Evolutionary conservation across 1,140 invertebrate species (phyloP).

Genomic region (Brachionus asplanchnoidis): DNA sequence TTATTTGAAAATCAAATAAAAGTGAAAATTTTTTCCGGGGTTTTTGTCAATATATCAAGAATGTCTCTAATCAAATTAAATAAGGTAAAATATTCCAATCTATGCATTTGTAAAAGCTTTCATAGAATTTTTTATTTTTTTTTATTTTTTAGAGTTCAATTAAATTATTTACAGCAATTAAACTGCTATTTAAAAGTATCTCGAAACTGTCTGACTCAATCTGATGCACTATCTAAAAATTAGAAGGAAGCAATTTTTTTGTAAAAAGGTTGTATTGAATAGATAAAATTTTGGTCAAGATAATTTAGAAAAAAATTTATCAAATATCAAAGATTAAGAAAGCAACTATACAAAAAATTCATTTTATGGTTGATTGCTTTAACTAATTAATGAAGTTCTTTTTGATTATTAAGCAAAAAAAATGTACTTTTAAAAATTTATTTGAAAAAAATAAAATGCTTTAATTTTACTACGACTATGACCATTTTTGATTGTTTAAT

Average conservation of each 20-base stretch:
- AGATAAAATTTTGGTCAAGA: background rate
- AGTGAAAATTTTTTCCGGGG: background rate
- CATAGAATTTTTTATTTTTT: no score
- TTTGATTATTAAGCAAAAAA: background rate
- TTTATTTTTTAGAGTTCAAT: no score
- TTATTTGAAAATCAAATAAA: background rate
- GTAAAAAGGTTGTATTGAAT: background rate
- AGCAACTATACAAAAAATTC: background rate
- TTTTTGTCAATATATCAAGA: background rate
- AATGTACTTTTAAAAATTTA: background rate
- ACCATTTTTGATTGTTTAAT: background rate
- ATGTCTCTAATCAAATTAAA: background rate
- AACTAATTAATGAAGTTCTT: background rate
- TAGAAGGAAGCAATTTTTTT: no score
- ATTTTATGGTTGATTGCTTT: background rate
- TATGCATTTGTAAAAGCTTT: background rate
- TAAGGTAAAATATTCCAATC: background rate
- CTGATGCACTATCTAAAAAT: no score
- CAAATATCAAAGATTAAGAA: background rate
- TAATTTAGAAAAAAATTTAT: background rate
- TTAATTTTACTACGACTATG: background rate
- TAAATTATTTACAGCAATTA: no score
- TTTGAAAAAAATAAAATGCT: background rate
- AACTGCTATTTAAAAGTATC: no score
- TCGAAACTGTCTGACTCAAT: no score